These are phyloP conservation scores for Epinotia nisella DNA, from an alignment of 2,888 invertebrate genomes.

Conservation along the genomic window DNA sequence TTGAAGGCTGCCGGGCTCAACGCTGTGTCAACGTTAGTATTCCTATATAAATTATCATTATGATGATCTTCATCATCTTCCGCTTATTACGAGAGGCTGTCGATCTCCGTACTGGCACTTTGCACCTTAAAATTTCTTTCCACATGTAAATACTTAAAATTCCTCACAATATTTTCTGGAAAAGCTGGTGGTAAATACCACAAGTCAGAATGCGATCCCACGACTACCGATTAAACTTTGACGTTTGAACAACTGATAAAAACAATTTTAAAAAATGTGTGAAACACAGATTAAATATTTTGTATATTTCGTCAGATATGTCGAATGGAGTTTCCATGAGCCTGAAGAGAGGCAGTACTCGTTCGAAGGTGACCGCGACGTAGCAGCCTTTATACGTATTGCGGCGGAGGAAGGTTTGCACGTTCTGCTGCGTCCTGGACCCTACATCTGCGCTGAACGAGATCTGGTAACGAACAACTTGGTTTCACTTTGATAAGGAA, in stretches of 20 bases:
- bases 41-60: background rate
- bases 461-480: constrained; percentile 83
- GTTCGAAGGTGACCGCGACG: constrained; percentile 88
- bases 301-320: constrained; percentile 85
- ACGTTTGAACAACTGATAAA: background rate
- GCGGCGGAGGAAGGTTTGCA: constrained; percentile 91
- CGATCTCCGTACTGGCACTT: too few species aligned
- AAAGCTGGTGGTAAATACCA: too few species aligned
- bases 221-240: too few species aligned
- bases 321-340: constrained; percentile 96
- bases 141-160: too few species aligned
- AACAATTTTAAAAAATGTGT: too few species aligned
- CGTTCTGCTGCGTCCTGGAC: constrained; percentile 93
- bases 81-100: background rate
- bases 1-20: constrained; percentile 94
- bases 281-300: too few species aligned
- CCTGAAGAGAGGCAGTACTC: constrained; percentile 87
- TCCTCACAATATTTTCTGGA: too few species aligned
- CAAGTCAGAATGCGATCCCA: too few species aligned
- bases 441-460: constrained; percentile 96
- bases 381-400: constrained; percentile 87
- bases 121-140: too few species aligned
- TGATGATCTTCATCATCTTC: background rate
- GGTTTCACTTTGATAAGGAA: background rate
- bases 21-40: constrained; percentile 91